A percentile compares a stretch with the other conserved stretches of the same genome.
Conservation (phyloP, 2,888 invertebrate genomes). For the Marasmarcha lunaedactyla region DNA sequence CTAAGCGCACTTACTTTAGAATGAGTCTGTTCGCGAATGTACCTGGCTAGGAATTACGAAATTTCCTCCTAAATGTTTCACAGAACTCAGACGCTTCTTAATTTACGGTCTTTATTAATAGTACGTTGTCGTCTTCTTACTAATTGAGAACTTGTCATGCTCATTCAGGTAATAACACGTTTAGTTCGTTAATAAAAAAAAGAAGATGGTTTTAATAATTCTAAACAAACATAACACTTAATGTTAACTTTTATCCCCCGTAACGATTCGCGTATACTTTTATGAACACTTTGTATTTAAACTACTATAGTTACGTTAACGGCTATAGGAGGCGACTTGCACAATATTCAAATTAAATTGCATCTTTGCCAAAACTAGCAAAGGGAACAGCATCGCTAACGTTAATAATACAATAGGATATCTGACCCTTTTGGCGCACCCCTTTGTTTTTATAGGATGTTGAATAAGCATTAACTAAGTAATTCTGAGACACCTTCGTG, state of each 20-base stretch:
- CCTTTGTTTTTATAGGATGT: slow-evolving; percentile 65
- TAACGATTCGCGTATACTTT: slow-evolving; percentile 38
- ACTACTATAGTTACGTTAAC: slow-evolving; percentile 45
- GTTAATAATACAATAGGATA: slow-evolving; percentile 64
- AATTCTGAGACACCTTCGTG: slow-evolving; percentile 33
- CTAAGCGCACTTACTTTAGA: slow-evolving; percentile 49
- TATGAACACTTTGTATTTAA: slow-evolving; percentile 61
- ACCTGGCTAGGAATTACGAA: slow-evolving; percentile 23
- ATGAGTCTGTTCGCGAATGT: slow-evolving; percentile 23
- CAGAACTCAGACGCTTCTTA: slow-evolving; percentile 29
- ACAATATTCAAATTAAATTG: slow-evolving; percentile 70
- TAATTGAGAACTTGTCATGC: no score
- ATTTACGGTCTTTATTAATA: slow-evolving; percentile 13
- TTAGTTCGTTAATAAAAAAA: no score
- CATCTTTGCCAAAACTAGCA: slow-evolving; percentile 69
- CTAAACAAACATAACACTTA: no score
- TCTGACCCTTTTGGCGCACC: slow-evolving; percentile 45
- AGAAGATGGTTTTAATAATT: no score
- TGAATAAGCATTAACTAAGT: slow-evolving; percentile 57
- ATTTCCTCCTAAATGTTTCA: slow-evolving; percentile 52
- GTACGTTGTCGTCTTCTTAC: neutral
- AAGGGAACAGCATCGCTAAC: slow-evolving; percentile 54
- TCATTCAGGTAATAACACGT: no score
- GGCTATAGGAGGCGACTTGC: slow-evolving; percentile 58
- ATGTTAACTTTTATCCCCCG: slow-evolving; percentile 27